Evolutionary conservation across 2,888 invertebrate genomes (phyloP), one percentile per base, ranked within the genome.

Genomic region (Caenorhabditis japonica): DNA sequence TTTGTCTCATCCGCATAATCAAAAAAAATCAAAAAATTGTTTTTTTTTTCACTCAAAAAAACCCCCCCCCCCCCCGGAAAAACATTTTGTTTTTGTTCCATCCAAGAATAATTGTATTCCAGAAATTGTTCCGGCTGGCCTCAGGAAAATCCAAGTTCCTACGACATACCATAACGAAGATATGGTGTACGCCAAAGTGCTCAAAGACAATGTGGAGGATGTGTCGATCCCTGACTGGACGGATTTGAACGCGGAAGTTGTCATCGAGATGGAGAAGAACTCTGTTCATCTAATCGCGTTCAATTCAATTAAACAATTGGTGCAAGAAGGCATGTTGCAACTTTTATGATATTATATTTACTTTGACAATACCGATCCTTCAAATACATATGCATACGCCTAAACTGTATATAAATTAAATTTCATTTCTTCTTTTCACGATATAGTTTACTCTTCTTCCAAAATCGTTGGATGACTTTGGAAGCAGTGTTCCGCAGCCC

Each of bases 201-300:
- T 76, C 1, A 58, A 70, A 25, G 76, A 81, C 12, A 66, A 79
- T 25, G 55, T 75, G 8, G 79, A 72, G 30, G 58, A 75, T 43
- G 76, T 84, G 13, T 47, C 66, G 12, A 69, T 83, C 19, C 77
- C 79, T 5, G 80, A 83, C 43, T 75, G 72, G 68, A 60, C 59
- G 25, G 83, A 84, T 66, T 75, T 76, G 43, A 76, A 62, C 21
- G 46, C 61, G 7, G 81, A 84, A 36, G 60, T 75, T 8, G 55
- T 83, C 17, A 27, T 83, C 21, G 53, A 58, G 7, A 39, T 84
- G 53, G 64, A 76, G n/a, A 71, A 79, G 25, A 77, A 71, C 30
- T 73, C 76, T 17, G 70, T 76, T 21, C 80, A 81, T 73, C 51
- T 84, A 30, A 71, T 84, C n/a, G 80, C 84, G 12, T 83, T 79